A percentile compares a stretch with the other conserved stretches of the same genome.
phyloP scores from a whole-genome alignment of 2,888 invertebrate genomes.

The Belgica antarctica region DNA sequence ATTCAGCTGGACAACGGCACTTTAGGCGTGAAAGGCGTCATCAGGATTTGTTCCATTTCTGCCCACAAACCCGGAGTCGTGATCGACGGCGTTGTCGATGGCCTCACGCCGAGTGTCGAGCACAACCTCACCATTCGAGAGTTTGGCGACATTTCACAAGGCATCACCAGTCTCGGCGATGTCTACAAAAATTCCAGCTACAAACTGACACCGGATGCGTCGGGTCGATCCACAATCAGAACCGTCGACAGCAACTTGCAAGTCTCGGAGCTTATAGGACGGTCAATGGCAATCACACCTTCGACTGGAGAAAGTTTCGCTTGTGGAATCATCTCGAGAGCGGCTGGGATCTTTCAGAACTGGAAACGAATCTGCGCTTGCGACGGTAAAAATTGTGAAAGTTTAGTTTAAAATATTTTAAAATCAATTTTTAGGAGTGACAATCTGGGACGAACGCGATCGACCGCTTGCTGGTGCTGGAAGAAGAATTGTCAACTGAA shows the following conservation, averaged over 20 bases:
- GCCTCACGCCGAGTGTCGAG: conserved; percentile 62
- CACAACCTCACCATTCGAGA: conserved; percentile 62
- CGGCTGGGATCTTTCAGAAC: conserved; percentile 83
- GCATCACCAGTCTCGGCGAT: conserved; percentile 61
- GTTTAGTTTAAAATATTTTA: too few species aligned
- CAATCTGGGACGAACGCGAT: conserved; percentile 83
- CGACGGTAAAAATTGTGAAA: too few species aligned
- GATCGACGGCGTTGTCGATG: conserved; percentile 82
- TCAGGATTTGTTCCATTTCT: conserved; percentile 63
- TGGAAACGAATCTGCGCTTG: conserved; percentile 85
- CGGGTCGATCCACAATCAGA: conserved; percentile 66
- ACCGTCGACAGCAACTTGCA: conserved; percentile 62
- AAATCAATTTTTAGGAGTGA: too few species aligned
- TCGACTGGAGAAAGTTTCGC: neutral
- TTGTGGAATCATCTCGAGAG: conserved; percentile 85
- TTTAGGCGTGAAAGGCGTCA: conserved; percentile 65
- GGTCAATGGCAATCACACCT: conserved; percentile 68
- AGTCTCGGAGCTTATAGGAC: conserved; percentile 72
- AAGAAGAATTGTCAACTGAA: neutral
- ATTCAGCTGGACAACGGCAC: conserved; percentile 63
- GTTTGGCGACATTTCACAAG: conserved; percentile 68
- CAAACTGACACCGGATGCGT: conserved; percentile 60
- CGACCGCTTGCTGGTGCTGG: conserved; percentile 52
- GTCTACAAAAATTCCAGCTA: conserved; percentile 58
- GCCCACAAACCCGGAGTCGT: conserved; percentile 59